phyloP scores from a whole-genome alignment of 2,888 invertebrate genomes.

The Eupithecia tripunctaria region DNA sequence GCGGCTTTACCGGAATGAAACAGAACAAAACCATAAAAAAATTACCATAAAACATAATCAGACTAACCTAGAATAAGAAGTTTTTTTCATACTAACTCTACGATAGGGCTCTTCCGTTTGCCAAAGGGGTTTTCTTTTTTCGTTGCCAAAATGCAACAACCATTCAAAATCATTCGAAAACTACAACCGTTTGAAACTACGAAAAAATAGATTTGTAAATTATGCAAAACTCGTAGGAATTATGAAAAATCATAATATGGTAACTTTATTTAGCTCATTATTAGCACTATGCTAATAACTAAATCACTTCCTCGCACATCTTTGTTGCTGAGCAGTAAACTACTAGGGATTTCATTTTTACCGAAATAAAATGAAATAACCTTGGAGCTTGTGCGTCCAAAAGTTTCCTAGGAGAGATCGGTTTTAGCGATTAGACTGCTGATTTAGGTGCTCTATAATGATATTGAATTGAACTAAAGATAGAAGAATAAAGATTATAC shows the following conservation, averaged over 20 bases:
- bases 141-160: not conserved
- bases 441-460: not conserved
- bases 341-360: not conserved
- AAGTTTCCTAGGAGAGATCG: not conserved
- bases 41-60: no score
- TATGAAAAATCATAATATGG: not conserved
- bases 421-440: not conserved
- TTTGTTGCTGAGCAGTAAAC: not conserved
- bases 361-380: not conserved
- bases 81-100: no score
- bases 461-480: not conserved
- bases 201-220: not conserved
- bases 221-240: not conserved
- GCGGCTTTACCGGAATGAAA: no score
- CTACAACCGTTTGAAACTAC: not conserved
- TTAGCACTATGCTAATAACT: constrained; percentile 54
- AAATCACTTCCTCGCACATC: constrained; percentile 52
- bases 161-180: not conserved
- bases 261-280: constrained; percentile 44
- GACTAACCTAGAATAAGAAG: no score
- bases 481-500: no score
- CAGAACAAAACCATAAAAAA: no score
- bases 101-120: no score
- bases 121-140: no score
- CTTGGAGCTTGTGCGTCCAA: not conserved